phyloP scores from a whole-genome alignment of 2,797 vertebrate genomes.

The Enteromius radiatus region DNA sequence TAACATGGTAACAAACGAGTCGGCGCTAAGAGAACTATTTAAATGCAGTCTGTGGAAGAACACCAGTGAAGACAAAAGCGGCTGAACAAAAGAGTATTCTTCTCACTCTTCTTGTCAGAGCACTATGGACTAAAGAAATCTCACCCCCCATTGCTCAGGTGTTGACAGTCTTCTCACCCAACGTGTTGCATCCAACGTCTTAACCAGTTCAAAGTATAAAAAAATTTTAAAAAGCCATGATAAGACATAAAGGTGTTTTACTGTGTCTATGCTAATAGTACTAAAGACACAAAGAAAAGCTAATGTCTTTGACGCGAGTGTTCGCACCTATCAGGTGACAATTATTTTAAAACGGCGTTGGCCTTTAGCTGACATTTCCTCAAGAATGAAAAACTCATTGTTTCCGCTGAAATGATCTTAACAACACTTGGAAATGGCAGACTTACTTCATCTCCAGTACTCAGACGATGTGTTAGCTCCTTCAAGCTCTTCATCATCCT shows the following conservation, averaged over 20 bases:
- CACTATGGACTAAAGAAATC: slow-evolving; percentile 61
- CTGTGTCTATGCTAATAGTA: slow-evolving; percentile 15
- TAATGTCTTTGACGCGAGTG: slow-evolving; percentile 14
- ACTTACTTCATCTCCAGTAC: slow-evolving; percentile 88
- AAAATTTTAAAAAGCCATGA: slow-evolving; percentile 13
- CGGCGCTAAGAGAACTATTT: slow-evolving; percentile 64
- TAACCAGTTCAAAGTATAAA: slow-evolving; percentile 17
- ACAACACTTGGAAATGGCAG: slow-evolving; percentile 19
- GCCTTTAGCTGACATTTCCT: slow-evolving; percentile 40
- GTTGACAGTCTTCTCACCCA: slow-evolving; percentile 43
- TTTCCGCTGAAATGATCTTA: neutral
- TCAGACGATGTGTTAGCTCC: slow-evolving; percentile 86
- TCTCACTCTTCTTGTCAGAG: slow-evolving; percentile 60
- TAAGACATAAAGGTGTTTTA: slow-evolving; percentile 10
- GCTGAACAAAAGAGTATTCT: slow-evolving; percentile 72
- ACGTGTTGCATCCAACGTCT: slow-evolving; percentile 31
- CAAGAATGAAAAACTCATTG: slow-evolving; percentile 3
- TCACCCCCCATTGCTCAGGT: slow-evolving; percentile 46
- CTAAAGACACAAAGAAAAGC: slow-evolving; percentile 22
- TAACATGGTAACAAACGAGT: slow-evolving; percentile 55
- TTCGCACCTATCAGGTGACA: slow-evolving; percentile 25
- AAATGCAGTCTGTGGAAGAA: slow-evolving; percentile 66
- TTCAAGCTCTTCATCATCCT: slow-evolving; percentile 93
- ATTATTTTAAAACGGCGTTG: neutral
- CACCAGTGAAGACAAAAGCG: slow-evolving; percentile 61